Percentiles rank a stretch among this genome's conserved stretches.
Conservation (phyloP, 2,113 vertebrate genomes). For the Catharus fuscescens region DNA sequence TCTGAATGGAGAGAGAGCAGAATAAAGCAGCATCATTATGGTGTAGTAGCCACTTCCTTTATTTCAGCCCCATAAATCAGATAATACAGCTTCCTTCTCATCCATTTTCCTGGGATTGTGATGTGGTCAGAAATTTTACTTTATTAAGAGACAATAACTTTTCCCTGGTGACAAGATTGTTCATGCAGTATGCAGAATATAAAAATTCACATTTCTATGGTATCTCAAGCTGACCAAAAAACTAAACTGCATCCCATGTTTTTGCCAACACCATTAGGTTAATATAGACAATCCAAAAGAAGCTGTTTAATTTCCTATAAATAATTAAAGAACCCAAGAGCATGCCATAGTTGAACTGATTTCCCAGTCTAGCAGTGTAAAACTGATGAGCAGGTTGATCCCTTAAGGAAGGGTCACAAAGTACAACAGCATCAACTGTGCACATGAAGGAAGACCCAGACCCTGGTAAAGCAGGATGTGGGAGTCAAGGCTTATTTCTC, state of each 20-base stretch:
- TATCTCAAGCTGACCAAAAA: background rate
- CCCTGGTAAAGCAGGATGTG: background rate
- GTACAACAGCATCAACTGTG: background rate
- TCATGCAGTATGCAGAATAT: background rate
- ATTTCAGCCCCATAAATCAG: background rate
- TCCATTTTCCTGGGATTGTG: background rate
- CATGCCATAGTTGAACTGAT: fast-evolving
- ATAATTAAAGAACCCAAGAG: background rate
- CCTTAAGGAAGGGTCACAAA: background rate
- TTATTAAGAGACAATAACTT: background rate
- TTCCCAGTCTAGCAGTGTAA: background rate
- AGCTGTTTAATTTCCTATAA: background rate
- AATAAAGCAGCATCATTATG: background rate
- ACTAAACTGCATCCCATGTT: background rate
- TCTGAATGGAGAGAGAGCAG: background rate
- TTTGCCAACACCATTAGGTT: background rate
- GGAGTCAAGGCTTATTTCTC: background rate
- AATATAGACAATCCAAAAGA: background rate
- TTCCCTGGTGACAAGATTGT: background rate
- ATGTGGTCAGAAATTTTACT: background rate
- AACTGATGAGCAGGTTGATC: background rate
- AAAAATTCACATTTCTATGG: background rate
- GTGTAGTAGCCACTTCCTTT: background rate
- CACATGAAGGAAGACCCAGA: background rate
- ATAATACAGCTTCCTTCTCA: background rate